phyloP scores from a whole-genome alignment of 2,888 invertebrate genomes.

The Dorcus parallelipipedus region DNA sequence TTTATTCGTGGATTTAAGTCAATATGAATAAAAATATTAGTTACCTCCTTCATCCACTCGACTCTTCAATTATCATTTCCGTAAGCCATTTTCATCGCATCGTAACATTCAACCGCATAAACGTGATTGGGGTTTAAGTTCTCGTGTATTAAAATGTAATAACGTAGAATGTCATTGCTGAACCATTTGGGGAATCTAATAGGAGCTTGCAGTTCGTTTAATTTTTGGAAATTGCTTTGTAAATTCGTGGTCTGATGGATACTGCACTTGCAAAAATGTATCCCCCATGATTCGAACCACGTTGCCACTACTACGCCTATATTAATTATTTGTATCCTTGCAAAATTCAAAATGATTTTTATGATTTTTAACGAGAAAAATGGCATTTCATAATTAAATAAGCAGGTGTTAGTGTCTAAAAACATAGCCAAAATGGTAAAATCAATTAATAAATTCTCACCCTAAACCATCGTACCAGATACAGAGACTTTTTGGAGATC shows the following conservation, averaged over 20 bases:
- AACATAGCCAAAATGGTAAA: too few relatives aligned
- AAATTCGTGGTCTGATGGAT: conserved; percentile 94
- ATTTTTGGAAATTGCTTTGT: conserved; percentile 83
- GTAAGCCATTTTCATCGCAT: conserved; percentile 81
- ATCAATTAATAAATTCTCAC: too few relatives aligned
- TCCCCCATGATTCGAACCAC: conserved; percentile 97
- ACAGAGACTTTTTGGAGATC: too few relatives aligned
- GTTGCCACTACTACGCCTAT: conserved; percentile 64
- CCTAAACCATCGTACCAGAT: too few relatives aligned
- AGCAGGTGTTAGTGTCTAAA: too few relatives aligned
- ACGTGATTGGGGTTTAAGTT: conserved; percentile 67
- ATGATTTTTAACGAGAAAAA: too few relatives aligned
- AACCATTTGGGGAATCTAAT: conserved; percentile 84
- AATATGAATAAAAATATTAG: too few relatives aligned
- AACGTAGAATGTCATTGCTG: conserved; percentile 74
- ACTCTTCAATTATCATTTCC: conserved; percentile 77
- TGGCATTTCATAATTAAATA: too few relatives aligned
- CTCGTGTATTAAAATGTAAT: conserved; percentile 89
- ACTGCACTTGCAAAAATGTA: conserved; percentile 82
- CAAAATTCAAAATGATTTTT: too few relatives aligned
- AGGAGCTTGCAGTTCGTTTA: conserved; percentile 73
- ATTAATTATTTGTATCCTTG: conserved; percentile 31
- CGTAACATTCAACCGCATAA: conserved; percentile 78
- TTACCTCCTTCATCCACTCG: too few relatives aligned
- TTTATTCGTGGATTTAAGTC: too few relatives aligned